phyloP scores from a whole-genome alignment of 92 coral and sea anemone genomes.

The Heliopora coerulea region DNA sequence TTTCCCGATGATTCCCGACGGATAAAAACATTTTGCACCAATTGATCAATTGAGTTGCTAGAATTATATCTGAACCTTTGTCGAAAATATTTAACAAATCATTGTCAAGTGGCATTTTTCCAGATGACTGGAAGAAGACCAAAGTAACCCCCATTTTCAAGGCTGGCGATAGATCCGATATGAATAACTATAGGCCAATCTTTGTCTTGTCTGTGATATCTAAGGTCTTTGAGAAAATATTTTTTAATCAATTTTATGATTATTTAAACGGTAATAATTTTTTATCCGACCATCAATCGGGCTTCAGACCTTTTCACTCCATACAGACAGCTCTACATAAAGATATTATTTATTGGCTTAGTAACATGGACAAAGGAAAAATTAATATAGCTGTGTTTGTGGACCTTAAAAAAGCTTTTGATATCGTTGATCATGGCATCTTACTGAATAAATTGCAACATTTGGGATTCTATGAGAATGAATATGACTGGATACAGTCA shows the following conservation, averaged over 20 bases:
- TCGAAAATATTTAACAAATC: too few species aligned
- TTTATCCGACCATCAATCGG: constrained; percentile 43
- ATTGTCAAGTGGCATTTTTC: too few species aligned
- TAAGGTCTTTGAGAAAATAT: constrained; percentile 43
- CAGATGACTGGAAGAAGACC: too few species aligned
- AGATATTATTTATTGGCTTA: constrained; percentile 35
- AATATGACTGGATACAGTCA: constrained; percentile 44
- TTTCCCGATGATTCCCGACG: too few species aligned
- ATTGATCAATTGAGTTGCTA: too few species aligned
- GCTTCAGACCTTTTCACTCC: constrained; percentile 41
- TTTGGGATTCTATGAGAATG: constrained; percentile 33
- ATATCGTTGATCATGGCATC: constrained; percentile 40
- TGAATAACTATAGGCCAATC: too few species aligned
- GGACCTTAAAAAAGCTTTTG: constrained; percentile 46
- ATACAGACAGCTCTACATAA: constrained; percentile 33
- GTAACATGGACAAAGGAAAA: constrained; percentile 38
- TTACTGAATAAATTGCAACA: constrained; percentile 12
- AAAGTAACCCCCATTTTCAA: too few species aligned
- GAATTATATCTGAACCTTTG: too few species aligned
- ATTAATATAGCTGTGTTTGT: constrained; percentile 33
- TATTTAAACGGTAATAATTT: constrained; percentile 27
- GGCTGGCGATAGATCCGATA: too few species aligned
- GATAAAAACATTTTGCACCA: too few species aligned
- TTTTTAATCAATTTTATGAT: constrained; percentile 37
- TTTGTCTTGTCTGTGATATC: too few species aligned